Percentiles rank a stretch among this genome's conserved stretches.
Evolutionary conservation across 1,140 invertebrate species (phyloP).

Genomic region (Trachymyrmex cornetzi): DNA sequence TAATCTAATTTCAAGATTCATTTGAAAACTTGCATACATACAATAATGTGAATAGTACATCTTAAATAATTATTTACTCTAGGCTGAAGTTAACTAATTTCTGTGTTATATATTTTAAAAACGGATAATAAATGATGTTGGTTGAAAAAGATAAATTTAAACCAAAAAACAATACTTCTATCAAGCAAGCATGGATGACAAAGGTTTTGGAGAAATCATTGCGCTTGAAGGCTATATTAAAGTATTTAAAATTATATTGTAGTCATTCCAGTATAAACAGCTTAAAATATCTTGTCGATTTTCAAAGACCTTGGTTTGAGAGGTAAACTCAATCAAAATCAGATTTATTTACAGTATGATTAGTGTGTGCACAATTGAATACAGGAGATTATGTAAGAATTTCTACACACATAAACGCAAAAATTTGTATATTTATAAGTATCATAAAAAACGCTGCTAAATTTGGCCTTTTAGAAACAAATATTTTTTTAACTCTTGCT

Average conservation of each 20-base stretch:
- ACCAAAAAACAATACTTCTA: not conserved
- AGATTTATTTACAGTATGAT: not conserved
- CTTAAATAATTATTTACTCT: slow-evolving; percentile 7
- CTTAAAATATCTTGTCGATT: slow-evolving; percentile 66
- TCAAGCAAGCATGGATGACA: not conserved
- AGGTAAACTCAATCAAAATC: slow-evolving; percentile 60
- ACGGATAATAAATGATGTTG: slow-evolving; percentile 1
- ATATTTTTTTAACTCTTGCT: no score
- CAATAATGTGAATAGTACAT: not conserved
- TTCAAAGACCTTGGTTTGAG: slow-evolving; percentile 55
- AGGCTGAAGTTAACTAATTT: not conserved
- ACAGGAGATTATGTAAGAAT: not conserved
- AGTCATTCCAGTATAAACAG: slow-evolving; percentile 62
- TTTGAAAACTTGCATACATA: no score
- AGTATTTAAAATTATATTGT: slow-evolving; percentile 69
- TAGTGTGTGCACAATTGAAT: not conserved
- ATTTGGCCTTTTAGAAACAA: no score
- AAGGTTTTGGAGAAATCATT: not conserved
- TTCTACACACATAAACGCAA: not conserved
- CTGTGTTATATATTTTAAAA: not conserved
- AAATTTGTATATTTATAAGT: no score
- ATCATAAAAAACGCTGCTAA: no score
- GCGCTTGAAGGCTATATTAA: not conserved
- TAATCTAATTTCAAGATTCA: no score
- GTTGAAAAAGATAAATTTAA: not conserved